Evolutionary conservation across 1,140 invertebrate species (phyloP).

Genomic region (Liolophura sinensis): DNA sequence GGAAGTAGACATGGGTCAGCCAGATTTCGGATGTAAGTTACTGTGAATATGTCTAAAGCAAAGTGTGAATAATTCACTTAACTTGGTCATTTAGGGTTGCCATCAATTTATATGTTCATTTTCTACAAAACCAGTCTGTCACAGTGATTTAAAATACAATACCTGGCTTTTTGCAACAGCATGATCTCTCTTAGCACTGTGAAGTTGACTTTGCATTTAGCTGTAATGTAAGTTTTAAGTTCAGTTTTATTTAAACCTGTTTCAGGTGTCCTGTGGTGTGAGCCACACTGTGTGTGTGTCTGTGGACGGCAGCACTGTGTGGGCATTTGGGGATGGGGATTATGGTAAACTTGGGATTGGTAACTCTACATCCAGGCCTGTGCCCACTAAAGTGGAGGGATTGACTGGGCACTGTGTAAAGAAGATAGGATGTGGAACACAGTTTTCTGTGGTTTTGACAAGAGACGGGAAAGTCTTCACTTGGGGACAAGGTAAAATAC

Average conservation of each 20-base stretch:
- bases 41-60: no score
- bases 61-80: no score
- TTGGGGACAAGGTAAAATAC: conserved; percentile 62
- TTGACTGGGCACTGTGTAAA: conserved; percentile 65
- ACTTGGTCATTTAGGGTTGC: no score
- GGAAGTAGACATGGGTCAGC: no score
- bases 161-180: no score
- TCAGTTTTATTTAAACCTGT: conserved; percentile 6
- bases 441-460: conserved; percentile 70
- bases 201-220: background rate
- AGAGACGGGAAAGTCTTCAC: conserved; percentile 67
- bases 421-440: conserved; percentile 69
- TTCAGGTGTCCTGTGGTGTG: conserved; percentile 66
- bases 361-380: conserved; percentile 62
- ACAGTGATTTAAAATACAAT: no score
- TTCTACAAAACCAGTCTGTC: no score
- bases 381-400: conserved; percentile 62
- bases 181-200: no score
- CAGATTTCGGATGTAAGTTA: background rate
- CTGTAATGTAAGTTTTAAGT: background rate
- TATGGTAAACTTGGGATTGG: conserved; percentile 71
- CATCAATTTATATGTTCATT: no score
- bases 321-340: conserved; percentile 72
- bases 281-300: conserved; percentile 71
- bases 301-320: conserved; percentile 65